These are phyloP conservation scores for Pseudoips prasinana DNA, from an alignment of 2,888 invertebrate genomes.

Conservation along the genomic window DNA sequence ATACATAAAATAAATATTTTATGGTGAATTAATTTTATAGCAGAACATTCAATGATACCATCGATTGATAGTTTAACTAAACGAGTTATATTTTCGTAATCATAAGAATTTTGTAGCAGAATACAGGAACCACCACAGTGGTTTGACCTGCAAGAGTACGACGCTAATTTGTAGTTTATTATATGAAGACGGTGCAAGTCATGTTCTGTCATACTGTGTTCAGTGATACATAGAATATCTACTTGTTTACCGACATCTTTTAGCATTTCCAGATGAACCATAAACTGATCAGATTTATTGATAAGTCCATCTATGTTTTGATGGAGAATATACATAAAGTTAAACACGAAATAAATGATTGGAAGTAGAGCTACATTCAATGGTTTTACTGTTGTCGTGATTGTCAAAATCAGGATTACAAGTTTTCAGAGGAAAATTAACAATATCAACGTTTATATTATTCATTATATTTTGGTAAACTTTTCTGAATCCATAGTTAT, in stretches of 20 bases:
- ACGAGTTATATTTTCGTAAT: not conserved
- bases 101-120: not conserved
- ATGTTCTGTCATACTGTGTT: constrained; percentile 5
- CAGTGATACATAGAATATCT: constrained; percentile 5
- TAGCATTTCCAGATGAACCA: not conserved
- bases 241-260: not conserved
- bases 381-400: not conserved
- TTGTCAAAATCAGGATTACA: not conserved
- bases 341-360: constrained; percentile 7
- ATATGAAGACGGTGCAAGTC: constrained; percentile 2
- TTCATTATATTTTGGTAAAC: not conserved
- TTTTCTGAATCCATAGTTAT: not conserved
- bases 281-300: constrained; percentile 2
- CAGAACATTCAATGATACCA: not conserved
- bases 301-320: constrained; percentile 7
- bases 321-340: constrained; percentile 2
- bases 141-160: not conserved
- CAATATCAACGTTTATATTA: not conserved
- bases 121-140: not conserved
- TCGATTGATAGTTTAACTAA: too few species aligned
- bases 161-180: constrained; percentile 1
- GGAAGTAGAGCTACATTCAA: not conserved
- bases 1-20: too few species aligned
- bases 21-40: not conserved
- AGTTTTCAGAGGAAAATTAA: not conserved